Conservation (phyloP, 2,888 invertebrate species). For the Falcaria lacertinaria region DNA sequence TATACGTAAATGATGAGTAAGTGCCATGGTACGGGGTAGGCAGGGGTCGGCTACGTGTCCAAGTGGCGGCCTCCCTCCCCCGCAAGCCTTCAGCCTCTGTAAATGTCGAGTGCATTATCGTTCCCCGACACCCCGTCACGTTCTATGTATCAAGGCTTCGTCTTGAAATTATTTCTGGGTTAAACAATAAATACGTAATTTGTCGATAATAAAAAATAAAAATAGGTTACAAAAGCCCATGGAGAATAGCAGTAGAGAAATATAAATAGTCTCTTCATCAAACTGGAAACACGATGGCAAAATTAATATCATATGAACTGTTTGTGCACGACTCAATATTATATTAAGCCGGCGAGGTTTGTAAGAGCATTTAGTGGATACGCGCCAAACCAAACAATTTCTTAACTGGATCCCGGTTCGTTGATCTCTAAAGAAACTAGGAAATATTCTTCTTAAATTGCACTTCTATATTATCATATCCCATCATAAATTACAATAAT, state of each 20-base stretch:
- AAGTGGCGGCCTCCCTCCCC: constrained; percentile 48
- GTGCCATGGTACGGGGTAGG: constrained; percentile 40
- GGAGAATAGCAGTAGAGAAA: no score
- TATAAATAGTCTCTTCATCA: neutral
- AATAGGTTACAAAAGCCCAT: no score
- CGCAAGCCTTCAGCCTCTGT: constrained; percentile 42
- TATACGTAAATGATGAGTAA: constrained; percentile 74
- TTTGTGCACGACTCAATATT: neutral
- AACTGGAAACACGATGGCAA: neutral
- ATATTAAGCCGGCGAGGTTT: constrained; percentile 3
- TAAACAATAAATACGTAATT: no score
- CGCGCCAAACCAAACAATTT: constrained; percentile 36
- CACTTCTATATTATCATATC: constrained; percentile 38
- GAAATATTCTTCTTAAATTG: constrained; percentile 41
- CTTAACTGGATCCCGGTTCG: constrained; percentile 30
- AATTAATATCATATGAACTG: neutral
- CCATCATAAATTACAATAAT: constrained; percentile 26
- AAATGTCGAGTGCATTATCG: constrained; percentile 65
- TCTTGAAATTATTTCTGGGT: no score
- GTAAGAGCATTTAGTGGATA: constrained; percentile 14
- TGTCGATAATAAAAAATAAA: no score
- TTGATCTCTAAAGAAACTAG: constrained; percentile 27
- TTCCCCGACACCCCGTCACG: constrained; percentile 44
- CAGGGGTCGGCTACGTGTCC: constrained; percentile 61
- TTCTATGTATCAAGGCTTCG: constrained; percentile 39